Evolutionary conservation across 2,113 vertebrate species (phyloP), one percentile per base, ranked within the genome.

Genomic region (Zeus faber): DNA sequence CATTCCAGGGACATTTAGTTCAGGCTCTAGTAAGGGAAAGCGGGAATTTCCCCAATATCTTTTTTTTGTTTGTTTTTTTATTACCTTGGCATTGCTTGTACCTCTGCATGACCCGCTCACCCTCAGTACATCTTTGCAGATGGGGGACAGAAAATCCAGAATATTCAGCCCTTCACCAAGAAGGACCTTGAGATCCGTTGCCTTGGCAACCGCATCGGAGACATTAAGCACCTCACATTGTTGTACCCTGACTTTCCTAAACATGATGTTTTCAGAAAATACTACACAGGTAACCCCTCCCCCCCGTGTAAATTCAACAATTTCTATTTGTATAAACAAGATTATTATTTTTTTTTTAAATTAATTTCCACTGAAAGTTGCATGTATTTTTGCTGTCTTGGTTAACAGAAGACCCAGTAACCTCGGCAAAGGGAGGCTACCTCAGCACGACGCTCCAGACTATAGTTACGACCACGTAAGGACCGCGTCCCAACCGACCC

Each of bases 121-220:
- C 10, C 21, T 1, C 10, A n/a, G 25, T 1, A n/a, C 13, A 24
- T 48, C 31, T 20, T 8, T 71, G 16, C 58, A 91, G 85, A 66
- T 87, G 94, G 94, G 11, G 85, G 89, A 61, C 81, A 91, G 69
- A 93, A 90, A 74, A 92, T 99, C 60, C 93, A 94, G 82, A 98
- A 99, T 65, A 97, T 99, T 67, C 93, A 95, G 67, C 96, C 96
- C 3, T 98, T 98, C 80, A 93, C 91, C 4, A 94, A 92, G 67
- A 94, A 90, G 86, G 93, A 97, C 62, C 76, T 99, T 51, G 93
- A 94, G 62, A 95, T 96, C 61, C 91, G 91, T 1, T 91, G 91
- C 21, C 91, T 99, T 0, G 96, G 93, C 0, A 93, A 98, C 74
- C 91, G 93, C 16, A 94, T 99, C 76, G 87, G 88, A 1, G 95